Conservation (phyloP, 1,140 invertebrate species). For the Drosophila navojoa region DNA sequence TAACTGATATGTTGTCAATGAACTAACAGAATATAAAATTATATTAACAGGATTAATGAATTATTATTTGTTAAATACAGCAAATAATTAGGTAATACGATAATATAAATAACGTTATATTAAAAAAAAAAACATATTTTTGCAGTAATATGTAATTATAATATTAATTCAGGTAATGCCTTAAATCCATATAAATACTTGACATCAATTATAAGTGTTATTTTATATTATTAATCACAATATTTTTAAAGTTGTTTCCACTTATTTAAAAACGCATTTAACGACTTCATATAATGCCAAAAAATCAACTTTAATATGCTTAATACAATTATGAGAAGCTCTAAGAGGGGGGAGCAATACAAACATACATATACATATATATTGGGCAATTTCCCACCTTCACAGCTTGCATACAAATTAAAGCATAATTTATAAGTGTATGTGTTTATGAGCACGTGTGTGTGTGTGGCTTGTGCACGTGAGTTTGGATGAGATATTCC, state of each 20-base stretch:
- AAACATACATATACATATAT: not conserved
- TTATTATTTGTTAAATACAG: not conserved
- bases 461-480: not conserved
- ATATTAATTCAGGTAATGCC: no score
- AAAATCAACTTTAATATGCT: slow-evolving; percentile 63
- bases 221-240: no score
- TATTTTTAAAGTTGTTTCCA: no score
- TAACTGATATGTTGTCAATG: not conserved
- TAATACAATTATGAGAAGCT: slow-evolving; percentile 63
- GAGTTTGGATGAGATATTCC: slow-evolving; percentile 32
- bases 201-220: no score
- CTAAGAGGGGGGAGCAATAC: slow-evolving; percentile 2
- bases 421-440: slow-evolving; percentile 58
- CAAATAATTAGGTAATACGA: no score
- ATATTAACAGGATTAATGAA: not conserved
- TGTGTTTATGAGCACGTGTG: not conserved
- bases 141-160: no score
- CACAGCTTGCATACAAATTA: slow-evolving; percentile 69
- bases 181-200: no score
- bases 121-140: not conserved
- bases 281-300: slow-evolving; percentile 10
- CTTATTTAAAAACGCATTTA: no score
- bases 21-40: not conserved
- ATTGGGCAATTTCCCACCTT: slow-evolving; percentile 3
- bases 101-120: not conserved